These are phyloP conservation scores for Leptoteleia sp. DNA, from an alignment of 1,140 invertebrate genomes.

Conservation along the genomic window DNA sequence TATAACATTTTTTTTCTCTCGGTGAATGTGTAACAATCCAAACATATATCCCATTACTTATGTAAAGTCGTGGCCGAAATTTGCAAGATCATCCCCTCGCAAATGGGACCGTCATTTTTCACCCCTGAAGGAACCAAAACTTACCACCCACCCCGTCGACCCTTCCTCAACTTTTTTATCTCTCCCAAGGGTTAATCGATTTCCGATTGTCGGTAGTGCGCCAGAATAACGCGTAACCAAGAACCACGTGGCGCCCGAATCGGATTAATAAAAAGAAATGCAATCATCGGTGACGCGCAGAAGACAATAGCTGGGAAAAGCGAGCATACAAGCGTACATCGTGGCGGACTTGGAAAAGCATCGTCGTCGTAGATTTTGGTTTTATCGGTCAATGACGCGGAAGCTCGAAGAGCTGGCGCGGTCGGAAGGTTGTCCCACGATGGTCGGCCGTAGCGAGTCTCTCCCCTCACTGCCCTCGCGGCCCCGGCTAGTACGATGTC, in stretches of 20 bases:
- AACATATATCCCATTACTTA: too few species aligned
- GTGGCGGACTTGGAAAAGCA: constrained; percentile 24
- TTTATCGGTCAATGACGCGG: constrained; percentile 59
- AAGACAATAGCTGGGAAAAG: constrained; percentile 33
- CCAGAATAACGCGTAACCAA: constrained; percentile 4
- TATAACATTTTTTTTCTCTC: too few species aligned
- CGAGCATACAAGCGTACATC: constrained; percentile 11
- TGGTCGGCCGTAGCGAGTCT: constrained; percentile 27
- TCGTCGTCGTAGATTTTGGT: constrained; percentile 45
- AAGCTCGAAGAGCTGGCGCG: constrained; percentile 35
- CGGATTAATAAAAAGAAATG: constrained; percentile 11
- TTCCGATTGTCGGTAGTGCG: constrained; percentile 29
- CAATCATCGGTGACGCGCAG: constrained; percentile 1
- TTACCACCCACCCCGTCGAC: constrained; percentile 8
- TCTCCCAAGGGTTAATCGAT: constrained; percentile 26
- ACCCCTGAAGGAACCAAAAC: constrained; percentile 4
- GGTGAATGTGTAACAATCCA: too few species aligned
- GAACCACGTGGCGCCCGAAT: constrained; percentile 5
- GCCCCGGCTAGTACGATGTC: constrained; percentile 74
- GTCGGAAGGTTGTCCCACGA: constrained; percentile 52
- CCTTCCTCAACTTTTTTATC: constrained; percentile 11
- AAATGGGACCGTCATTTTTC: too few species aligned
- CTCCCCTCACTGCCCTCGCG: constrained; percentile 52
- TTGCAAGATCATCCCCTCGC: too few species aligned
- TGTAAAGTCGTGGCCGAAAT: too few species aligned